Evolutionary conservation across 2,888 invertebrate genomes (phyloP).

Genomic region (Slavum lentiscoides): DNA sequence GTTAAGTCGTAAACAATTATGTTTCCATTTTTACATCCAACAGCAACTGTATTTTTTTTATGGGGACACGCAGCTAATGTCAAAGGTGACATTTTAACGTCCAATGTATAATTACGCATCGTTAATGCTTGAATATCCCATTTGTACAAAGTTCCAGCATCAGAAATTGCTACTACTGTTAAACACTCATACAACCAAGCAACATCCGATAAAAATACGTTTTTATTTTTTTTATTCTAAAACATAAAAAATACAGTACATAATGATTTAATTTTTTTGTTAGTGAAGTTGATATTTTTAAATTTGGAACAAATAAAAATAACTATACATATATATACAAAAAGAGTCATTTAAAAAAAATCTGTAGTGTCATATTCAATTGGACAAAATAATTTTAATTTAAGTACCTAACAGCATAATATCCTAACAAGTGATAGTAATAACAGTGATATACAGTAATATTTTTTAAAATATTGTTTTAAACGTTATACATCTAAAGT

Average conservation of each 20-base stretch:
- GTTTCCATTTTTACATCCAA: constrained; percentile 65
- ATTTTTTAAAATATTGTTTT: too few species aligned
- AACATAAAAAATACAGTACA: neutral
- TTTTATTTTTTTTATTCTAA: constrained; percentile 48
- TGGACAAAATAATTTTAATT: too few species aligned
- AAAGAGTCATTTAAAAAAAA: too few species aligned
- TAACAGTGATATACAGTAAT: too few species aligned
- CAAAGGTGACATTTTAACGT: constrained; percentile 63
- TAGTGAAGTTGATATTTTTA: too few species aligned
- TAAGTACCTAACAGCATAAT: too few species aligned
- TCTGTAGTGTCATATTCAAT: too few species aligned
- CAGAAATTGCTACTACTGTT: constrained; percentile 62
- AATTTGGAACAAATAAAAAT: too few species aligned
- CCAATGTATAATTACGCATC: constrained; percentile 57
- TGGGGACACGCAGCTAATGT: constrained; percentile 67
- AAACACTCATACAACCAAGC: constrained; percentile 37
- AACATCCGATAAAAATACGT: constrained; percentile 27
- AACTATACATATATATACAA: too few species aligned
- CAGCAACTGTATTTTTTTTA: constrained; percentile 64
- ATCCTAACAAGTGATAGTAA: too few species aligned
- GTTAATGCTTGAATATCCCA: constrained; percentile 61
- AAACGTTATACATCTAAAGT: too few species aligned
- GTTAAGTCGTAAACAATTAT: constrained; percentile 62
- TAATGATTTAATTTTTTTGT: neutral
- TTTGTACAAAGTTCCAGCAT: constrained; percentile 61